Evolutionary conservation across 1,140 invertebrate species (phyloP).

Genomic region (Diorhabda sublineata): DNA sequence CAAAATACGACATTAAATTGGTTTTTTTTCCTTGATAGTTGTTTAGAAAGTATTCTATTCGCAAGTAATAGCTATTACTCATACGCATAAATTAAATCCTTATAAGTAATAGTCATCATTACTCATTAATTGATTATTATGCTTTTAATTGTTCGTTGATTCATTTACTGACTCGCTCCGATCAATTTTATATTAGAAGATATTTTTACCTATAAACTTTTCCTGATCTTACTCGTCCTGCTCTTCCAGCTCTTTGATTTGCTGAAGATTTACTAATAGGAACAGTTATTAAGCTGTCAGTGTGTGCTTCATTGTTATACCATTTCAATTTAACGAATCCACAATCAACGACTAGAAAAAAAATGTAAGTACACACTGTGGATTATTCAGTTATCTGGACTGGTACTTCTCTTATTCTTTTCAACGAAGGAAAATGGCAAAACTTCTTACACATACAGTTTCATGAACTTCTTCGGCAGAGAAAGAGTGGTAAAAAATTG

Average conservation of each 20-base stretch:
- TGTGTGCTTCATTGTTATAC: conserved; percentile 79
- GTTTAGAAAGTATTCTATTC: not conserved
- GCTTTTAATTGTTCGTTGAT: too few species aligned
- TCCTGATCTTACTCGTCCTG: conserved; percentile 79
- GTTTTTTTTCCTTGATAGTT: too few species aligned
- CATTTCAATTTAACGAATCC: conserved; percentile 96
- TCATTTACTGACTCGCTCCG: too few species aligned
- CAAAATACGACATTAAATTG: too few species aligned
- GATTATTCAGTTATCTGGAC: not conserved
- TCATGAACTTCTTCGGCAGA: too few species aligned
- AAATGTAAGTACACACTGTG: not conserved
- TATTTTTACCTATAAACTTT: conserved; percentile 67
- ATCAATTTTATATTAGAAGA: not conserved
- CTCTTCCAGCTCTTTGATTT: conserved; percentile 85
- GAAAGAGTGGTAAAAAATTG: too few species aligned
- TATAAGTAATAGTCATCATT: too few species aligned
- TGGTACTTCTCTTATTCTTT: too few species aligned
- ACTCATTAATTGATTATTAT: too few species aligned
- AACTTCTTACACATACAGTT: too few species aligned
- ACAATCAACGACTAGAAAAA: conserved; percentile 82
- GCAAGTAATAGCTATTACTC: not conserved
- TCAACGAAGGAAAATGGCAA: too few species aligned
- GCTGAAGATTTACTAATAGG: conserved; percentile 88
- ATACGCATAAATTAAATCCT: too few species aligned
- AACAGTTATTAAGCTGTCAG: conserved; percentile 80